Evolutionary conservation across 2,113 vertebrate genomes (phyloP), one percentile per base, ranked within the genome.

Genomic region (Microcebus murinus): DNA sequence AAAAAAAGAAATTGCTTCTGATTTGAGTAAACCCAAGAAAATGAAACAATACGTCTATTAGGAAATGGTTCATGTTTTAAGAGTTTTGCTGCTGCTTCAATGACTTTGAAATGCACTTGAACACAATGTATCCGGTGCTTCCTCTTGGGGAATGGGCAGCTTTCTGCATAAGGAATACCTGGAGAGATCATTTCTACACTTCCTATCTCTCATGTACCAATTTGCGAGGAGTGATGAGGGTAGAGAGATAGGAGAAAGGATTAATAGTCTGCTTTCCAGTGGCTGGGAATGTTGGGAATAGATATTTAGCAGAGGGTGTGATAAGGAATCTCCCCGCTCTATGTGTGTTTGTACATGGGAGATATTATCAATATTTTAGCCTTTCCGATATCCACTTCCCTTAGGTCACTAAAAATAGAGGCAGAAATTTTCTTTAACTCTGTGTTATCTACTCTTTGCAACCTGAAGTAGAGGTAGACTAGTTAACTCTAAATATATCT

Each of bases 341-440:
- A 14, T 86, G 57, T 96, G 61, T 92, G 68, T 94, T 96, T 96
- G 91, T 93, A 91, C 95, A 50, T 25, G 55, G 59, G 82, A 65
- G 86, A 89, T 97, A 80, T 45, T 93, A 96, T 96, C 94, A 87
- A 61, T 67, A n/a, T 73, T 90, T 61, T 45, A 92, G 74, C 23
- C 59, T 94, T 96, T 96, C 59, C 76, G 68, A 95, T 91, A 90
- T 48, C 85, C 27, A 31, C 52, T 87, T 94, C 86, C 96, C 79
- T 96, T 73, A 76, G 95, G 94, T 90, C 97, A 98, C 74, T 96
- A 96, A 94, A 97, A 97, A 97, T 93, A 97, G 80, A 96, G 50
- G 65, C 77, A 84, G 94, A 83, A 74, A 87, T 97, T 88, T 96
- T 96, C 67, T 80, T 96, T 92, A 80, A 77, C 45, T 93, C 81